These are phyloP conservation scores for Maniola hyperantus DNA, from an alignment of 2,888 invertebrate species.

Conservation along the genomic window DNA sequence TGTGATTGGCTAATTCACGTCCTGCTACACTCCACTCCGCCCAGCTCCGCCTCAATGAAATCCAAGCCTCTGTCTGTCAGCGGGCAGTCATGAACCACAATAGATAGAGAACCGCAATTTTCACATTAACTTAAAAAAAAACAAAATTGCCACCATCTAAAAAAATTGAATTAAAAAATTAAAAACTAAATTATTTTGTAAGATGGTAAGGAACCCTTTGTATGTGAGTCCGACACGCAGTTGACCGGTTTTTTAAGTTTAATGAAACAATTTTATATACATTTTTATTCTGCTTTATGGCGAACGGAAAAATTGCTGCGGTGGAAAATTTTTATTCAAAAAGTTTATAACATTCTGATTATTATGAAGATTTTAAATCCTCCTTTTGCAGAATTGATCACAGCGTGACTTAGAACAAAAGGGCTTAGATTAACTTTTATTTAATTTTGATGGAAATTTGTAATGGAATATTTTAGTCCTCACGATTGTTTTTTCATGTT, in stretches of 20 bases:
- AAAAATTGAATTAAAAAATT: too few species aligned
- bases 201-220: too few species aligned
- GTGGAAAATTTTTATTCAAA: constrained; percentile 27
- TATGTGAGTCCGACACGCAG: too few species aligned
- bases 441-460: background rate
- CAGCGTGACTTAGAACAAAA: constrained; percentile 1
- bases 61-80: background rate
- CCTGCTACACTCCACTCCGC: too few species aligned
- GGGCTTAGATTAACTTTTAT: background rate
- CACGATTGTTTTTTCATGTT: background rate
- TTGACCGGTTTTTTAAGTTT: constrained; percentile 30
- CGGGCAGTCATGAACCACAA: too few species aligned
- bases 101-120: too few species aligned
- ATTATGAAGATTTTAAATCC: constrained; percentile 19
- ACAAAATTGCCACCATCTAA: too few species aligned
- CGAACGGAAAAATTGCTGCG: constrained; percentile 30
- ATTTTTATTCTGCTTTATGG: constrained; percentile 36
- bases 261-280: constrained; percentile 41
- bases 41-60: too few species aligned
- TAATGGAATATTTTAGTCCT: background rate
- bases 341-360: constrained; percentile 23
- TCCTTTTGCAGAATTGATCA: constrained; percentile 12
- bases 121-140: too few species aligned
- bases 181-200: too few species aligned
- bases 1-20: too few species aligned